Evolutionary conservation across 2,888 invertebrate genomes (phyloP).

Genomic region (Trichogramma evanescens): DNA sequence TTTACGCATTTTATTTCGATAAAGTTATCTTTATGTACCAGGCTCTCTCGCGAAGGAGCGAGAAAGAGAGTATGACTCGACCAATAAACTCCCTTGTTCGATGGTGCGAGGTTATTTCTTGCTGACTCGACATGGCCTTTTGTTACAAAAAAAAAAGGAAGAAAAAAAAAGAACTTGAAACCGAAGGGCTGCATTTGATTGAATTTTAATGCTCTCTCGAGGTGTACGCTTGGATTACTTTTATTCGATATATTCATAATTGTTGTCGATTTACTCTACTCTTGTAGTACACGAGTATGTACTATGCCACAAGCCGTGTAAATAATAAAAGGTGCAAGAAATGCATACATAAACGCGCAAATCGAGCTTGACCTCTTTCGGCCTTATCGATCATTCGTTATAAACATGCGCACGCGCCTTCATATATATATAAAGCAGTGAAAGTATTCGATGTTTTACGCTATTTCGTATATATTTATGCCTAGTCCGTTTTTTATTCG

Average conservation of each 20-base stretch:
- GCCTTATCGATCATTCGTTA: conserved; percentile 7
- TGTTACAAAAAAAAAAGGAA: too few species aligned
- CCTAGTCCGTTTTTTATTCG: too few species aligned
- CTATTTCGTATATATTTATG: too few species aligned
- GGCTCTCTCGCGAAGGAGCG: too few species aligned
- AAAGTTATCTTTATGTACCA: conserved; percentile 29
- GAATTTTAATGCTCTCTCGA: conserved; percentile 1
- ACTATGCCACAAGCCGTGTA: too few species aligned
- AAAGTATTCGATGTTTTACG: conserved; percentile 9
- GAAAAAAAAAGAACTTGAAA: not conserved
- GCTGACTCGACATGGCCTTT: conserved; percentile 7
- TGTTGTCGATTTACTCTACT: not conserved
- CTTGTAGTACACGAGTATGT: not conserved
- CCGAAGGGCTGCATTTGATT: conserved; percentile 7
- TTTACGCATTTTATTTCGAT: conserved; percentile 26
- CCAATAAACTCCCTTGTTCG: not conserved
- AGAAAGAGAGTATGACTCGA: conserved; percentile 25
- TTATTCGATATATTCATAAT: not conserved
- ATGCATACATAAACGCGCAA: not conserved
- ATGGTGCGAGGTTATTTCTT: not conserved
- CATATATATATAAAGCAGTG: not conserved
- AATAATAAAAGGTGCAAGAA: not conserved
- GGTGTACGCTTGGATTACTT: not conserved
- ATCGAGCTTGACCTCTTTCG: conserved; percentile 12
- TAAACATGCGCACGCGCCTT: too few species aligned